Evolutionary conservation across 2,888 invertebrate genomes (phyloP), one percentile per base, ranked within the genome.

Genomic region (Hirtodrosophila trivittata): DNA sequence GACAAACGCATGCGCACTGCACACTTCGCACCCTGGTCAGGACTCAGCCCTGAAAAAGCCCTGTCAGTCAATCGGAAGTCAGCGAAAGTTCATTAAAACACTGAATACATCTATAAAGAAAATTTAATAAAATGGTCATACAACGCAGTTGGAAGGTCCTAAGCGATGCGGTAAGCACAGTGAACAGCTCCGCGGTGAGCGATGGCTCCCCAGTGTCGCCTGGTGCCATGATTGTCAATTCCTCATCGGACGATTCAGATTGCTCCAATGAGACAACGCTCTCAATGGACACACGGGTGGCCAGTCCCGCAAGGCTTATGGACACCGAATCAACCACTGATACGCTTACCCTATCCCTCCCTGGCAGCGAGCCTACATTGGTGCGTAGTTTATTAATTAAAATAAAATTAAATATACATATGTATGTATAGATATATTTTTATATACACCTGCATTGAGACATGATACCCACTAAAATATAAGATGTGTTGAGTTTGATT

Each of bases 211-310:
- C 77, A 28, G 85, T 88, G 51, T 84, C 89, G 1, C 88, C 89
- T 30, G 77, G 87, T 46, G 78, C 78, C 18, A 52, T 87, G 32
- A 88, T 88, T 18, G 33, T 42, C 5, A 81, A 73, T 18, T 87
- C 88, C 3, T 90, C 89, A 0, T 91, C 90, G 1, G 91, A 91
- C 46, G 91, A 91, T 66, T 91, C 91, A 1, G 90, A 91, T 64
- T 89, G 90, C 49, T 91, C 91, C 8, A 90, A 89, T 70, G 90
- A 90, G 58, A 91, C 89, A 13, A 87, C 86, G 16, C 89, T 89
- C 47, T 90, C 90, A 6, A 87, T 89, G 82, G 87, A 88, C 26
- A 90, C 91, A 0, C 84, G 89, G 4, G 63, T 78, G 3, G 87
- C 84, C 9, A 87, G 87, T 52, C 84, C 83, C 2, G 30, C 47